These are phyloP conservation scores for Varanus komodoensis DNA, from an alignment of 2,113 vertebrate genomes.

Conservation along the genomic window DNA sequence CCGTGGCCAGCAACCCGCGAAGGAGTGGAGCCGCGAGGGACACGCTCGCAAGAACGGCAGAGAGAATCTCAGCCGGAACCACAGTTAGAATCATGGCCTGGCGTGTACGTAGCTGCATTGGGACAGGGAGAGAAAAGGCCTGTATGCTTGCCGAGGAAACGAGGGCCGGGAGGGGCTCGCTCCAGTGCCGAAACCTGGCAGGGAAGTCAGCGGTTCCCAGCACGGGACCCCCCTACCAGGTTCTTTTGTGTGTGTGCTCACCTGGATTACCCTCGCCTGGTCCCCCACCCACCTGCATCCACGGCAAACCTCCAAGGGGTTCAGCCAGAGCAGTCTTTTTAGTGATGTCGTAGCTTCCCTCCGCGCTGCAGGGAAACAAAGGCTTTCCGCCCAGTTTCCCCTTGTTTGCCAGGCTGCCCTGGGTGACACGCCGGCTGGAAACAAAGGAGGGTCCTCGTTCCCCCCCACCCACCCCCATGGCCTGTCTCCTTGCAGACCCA, in stretches of 20 bases:
- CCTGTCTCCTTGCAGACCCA: background rate
- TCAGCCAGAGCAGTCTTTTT: background rate
- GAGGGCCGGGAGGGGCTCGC: background rate
- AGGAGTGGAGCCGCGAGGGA: background rate
- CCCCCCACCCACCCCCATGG: no score
- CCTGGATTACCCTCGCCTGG: no score
- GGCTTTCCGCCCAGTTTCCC: background rate
- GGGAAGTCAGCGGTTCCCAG: background rate
- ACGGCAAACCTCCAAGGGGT: background rate
- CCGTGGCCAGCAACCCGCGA: background rate
- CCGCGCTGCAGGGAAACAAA: no score
- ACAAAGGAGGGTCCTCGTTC: no score
- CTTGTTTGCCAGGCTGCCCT: no score
- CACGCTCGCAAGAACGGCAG: background rate
- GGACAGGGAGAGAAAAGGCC: background rate
- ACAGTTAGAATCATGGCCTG: background rate
- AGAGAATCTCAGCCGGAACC: background rate
- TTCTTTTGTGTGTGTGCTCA: background rate
- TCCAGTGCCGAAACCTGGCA: background rate
- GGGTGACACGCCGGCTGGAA: background rate
- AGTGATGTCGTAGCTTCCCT: no score
- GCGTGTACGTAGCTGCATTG: background rate
- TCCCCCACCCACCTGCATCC: background rate
- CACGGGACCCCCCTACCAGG: no score
- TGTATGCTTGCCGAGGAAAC: rapidly evolving